Evolutionary conservation across 2,888 invertebrate genomes (phyloP), one percentile per base, ranked within the genome.

Genomic region (Coenonympha arcania): DNA sequence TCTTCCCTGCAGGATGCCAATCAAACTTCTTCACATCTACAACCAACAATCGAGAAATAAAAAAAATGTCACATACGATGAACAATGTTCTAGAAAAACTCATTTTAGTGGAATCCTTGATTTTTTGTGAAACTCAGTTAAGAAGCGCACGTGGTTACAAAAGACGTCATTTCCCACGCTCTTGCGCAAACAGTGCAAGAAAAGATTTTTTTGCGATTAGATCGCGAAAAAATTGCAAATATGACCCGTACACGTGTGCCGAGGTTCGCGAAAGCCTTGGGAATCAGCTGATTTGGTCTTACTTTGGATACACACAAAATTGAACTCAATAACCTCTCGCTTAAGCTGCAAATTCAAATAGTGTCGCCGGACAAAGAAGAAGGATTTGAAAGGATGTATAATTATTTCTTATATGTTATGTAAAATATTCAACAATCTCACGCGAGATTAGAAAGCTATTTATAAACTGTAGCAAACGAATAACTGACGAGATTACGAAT

Each of bases 251-350:
- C 80, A 78, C 76, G 76, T 79, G 76, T 71, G 69, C 61, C 54
- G n/a, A n/a, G n/a, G n/a, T n/a, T n/a, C n/a, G 49, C 52, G 54
- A 59, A 66, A 65, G 57, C 66, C 73, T 69, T 79, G 76, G 69
- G 77, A 75, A 79, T 78, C 81, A 80, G 80, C 79, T 79, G 79
- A 77, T 76, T 47, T 45, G 15, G 16, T 15, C 6, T 18, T 9
- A 28, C 8, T 22, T 3, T 2, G 2, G 33, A 13, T 55, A 61
- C 59, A 5, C 65, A 64, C 61, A 8, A 18, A 24, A 8, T 55
- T 56, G 46, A 41, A 44, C 47, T 34, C 48, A 59, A 55, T 50
- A 49, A 30, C 51, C 43, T 13, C 1, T n/a, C 4, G 1, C 1
- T 16, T 46, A 49, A 31, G 31, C 16, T 44, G 20, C 9, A 19